Evolutionary conservation across 2,113 vertebrate species (phyloP), one percentile per base, ranked within the genome.

Genomic region (Pseudopipra pipra): DNA sequence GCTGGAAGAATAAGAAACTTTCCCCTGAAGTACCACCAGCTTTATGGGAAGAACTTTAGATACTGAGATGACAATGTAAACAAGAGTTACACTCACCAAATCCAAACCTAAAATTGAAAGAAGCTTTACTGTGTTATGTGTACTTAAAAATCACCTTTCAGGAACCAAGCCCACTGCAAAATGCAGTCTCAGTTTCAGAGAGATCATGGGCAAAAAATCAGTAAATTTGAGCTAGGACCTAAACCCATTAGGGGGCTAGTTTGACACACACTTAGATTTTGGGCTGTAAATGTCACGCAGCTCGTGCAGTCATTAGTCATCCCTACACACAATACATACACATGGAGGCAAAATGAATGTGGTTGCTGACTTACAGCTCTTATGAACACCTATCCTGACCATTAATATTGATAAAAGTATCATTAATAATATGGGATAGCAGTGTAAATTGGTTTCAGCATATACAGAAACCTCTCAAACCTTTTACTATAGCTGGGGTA

Each of bases 261-360:
- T 89, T 91, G 74, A 55, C 39, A 76, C 33, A 87, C 20, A 12
- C 30, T 89, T 59, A 43, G 47, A 81, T 85, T 94, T 85, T 43
- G 58, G 35, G 78, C 75, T 88, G 55, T 70, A 97, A 97, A 93
- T 94, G 82, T 91, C 85, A 97, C 6, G 8, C 47, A 59, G 78
- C 72, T 94, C 67, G 35, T 43, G 46, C 82, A 91, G 82, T 44
- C 89, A 79, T 96, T 90, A 91, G 71, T 96, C 89, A 94, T 91
- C 63, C 37, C 55, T 41, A 35, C 22, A 35, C 55, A 91, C 85
- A 85, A 52, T 31, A 67, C 63, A 35, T 25, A 88, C 33, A 54
- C 44, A 88, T 46, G 66, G 54, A 77, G 19, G 35, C 47, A 89
- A 93, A 89, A 94, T 39, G 6, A 92, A 92, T 30, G 68, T 14